A percentile compares a stretch with the other conserved stretches of the same genome.
These are phyloP conservation scores for Syngnathus acus DNA, from an alignment of 2,797 vertebrate genomes.

Conservation along the genomic window DNA sequence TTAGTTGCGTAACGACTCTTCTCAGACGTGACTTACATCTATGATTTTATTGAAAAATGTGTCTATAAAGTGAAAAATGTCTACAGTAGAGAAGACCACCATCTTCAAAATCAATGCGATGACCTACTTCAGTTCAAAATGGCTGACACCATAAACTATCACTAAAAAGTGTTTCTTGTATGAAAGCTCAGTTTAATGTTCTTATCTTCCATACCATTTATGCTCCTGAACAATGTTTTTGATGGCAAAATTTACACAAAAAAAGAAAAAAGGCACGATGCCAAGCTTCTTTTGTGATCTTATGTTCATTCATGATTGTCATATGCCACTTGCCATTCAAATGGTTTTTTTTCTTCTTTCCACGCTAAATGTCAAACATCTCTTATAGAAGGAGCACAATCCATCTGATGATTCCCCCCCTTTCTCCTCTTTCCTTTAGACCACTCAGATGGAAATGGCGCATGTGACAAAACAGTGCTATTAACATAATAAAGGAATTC, in stretches of 20 bases:
- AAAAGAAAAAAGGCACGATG: constrained; percentile 45
- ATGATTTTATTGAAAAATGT: too few species aligned
- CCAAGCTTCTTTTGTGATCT: constrained; percentile 57
- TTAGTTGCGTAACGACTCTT: too few species aligned
- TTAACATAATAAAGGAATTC: constrained; percentile 74
- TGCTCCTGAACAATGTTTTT: constrained; percentile 51
- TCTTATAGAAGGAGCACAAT: constrained; percentile 62
- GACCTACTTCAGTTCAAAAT: background rate
- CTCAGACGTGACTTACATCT: too few species aligned
- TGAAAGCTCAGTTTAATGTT: constrained; percentile 11
- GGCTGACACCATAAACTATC: background rate
- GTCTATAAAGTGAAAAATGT: too few species aligned
- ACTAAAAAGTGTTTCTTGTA: background rate
- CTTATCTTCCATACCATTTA: constrained; percentile 23
- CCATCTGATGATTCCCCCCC: constrained; percentile 62
- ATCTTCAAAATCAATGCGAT: background rate
- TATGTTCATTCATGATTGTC: constrained; percentile 64
- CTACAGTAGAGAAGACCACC: background rate
- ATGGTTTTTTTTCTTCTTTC: constrained; percentile 58
- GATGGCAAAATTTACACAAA: constrained; percentile 48
- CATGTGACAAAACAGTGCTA: constrained; percentile 64
- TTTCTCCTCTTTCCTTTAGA: constrained; percentile 13
- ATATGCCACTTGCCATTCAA: constrained; percentile 67
- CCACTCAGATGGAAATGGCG: constrained; percentile 68
- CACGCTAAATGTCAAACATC: constrained; percentile 70